Conservation (phyloP, 92 coral and sea anemone species). For the Actinernus sp. region DNA sequence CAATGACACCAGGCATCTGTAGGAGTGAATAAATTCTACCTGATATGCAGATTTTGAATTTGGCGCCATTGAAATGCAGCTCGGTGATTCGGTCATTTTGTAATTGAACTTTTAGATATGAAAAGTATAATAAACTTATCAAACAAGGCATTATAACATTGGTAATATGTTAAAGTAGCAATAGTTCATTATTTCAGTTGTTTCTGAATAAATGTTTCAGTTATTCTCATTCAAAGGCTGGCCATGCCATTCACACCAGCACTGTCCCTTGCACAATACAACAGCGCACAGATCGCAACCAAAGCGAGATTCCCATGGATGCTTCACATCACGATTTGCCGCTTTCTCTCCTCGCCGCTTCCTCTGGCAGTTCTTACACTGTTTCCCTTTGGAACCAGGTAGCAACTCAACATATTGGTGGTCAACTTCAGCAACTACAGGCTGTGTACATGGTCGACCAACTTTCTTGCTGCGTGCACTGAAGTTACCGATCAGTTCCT, state of each 20-base stretch:
- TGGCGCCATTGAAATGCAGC: too few species aligned
- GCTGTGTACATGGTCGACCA: constrained; percentile 1
- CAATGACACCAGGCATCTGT: too few species aligned
- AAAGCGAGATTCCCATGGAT: constrained; percentile 19
- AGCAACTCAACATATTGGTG: constrained; percentile 1
- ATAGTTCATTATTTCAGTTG: too few species aligned
- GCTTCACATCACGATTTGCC: constrained; percentile 12
- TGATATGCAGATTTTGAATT: too few species aligned
- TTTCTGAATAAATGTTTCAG: too few species aligned
- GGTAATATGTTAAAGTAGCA: too few species aligned
- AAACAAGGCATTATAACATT: background rate
- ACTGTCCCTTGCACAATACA: constrained; percentile 28
- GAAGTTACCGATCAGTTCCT: constrained; percentile 5
- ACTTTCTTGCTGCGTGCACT: too few species aligned
- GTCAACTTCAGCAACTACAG: background rate
- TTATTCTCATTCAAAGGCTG: background rate
- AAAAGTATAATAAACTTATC: background rate
- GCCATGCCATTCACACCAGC: constrained; percentile 13
- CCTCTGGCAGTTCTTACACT: constrained; percentile 26
- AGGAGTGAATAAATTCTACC: too few species aligned
- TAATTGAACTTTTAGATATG: background rate
- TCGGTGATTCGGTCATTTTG: too few species aligned
- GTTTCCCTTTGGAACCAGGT: background rate
- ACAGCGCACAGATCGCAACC: constrained; percentile 1
- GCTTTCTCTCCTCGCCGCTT: background rate